These are phyloP conservation scores for Danio aesculapii DNA, from an alignment of 2,797 vertebrate genomes.

Conservation along the genomic window DNA sequence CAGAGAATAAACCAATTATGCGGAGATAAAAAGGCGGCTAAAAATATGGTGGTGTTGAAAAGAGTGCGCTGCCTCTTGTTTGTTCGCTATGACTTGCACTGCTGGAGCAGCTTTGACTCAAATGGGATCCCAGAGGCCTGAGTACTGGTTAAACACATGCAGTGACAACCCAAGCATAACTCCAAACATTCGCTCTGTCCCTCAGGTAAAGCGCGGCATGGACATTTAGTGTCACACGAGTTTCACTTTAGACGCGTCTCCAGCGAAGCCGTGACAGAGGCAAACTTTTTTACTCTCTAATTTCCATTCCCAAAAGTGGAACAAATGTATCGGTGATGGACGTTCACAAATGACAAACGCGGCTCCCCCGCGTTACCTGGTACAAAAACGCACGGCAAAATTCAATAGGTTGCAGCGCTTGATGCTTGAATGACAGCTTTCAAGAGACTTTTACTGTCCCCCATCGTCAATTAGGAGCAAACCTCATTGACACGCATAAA, in stretches of 20 bases:
- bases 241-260: constrained; percentile 59
- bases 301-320: constrained; percentile 62
- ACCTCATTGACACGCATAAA: constrained; percentile 79
- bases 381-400: constrained; percentile 60
- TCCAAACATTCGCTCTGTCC: constrained; percentile 45
- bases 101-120: constrained; percentile 46
- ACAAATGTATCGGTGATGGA: constrained; percentile 53
- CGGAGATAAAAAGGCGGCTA: constrained; percentile 65
- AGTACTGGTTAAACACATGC: constrained; percentile 53
- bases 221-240: constrained; percentile 54
- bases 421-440: constrained; percentile 76
- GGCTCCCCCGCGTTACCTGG: constrained; percentile 64
- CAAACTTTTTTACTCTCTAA: constrained; percentile 59
- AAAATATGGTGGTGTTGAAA: constrained; percentile 65
- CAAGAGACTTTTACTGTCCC: constrained; percentile 76
- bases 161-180: constrained; percentile 55
- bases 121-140: constrained; percentile 48
- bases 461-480: constrained; percentile 81
- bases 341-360: constrained; percentile 63
- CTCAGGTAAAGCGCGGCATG: constrained; percentile 52
- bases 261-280: constrained; percentile 54
- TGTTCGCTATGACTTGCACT: constrained; percentile 48
- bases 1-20: constrained; percentile 70
- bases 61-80: constrained; percentile 55
- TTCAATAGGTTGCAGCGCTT: constrained; percentile 74